Percentiles rank a stretch among this genome's conserved stretches.
phyloP scores from a whole-genome alignment of 2,888 invertebrate genomes.

The Tricholauxania praeusta region DNA sequence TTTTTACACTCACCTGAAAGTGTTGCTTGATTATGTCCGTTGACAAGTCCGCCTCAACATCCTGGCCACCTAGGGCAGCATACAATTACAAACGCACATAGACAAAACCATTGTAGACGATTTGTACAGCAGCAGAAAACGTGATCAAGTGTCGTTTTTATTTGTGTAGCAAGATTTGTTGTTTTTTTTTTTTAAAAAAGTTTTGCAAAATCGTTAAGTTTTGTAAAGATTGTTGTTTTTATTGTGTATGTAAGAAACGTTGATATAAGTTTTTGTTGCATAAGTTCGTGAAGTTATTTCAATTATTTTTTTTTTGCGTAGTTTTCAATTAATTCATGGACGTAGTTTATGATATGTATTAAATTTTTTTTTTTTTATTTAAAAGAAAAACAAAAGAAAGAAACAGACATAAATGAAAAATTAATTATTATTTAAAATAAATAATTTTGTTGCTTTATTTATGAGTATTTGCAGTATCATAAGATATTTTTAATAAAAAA shows the following conservation, averaged over 20 bases:
- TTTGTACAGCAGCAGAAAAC: constrained; percentile 38
- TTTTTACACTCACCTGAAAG: constrained; percentile 64
- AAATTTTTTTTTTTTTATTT: constrained; percentile 30
- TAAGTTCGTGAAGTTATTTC: not conserved
- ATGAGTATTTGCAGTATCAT: no score
- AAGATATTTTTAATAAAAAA: no score
- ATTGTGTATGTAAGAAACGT: constrained; percentile 1
- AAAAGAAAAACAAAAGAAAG: constrained; percentile 43
- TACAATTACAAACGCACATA: not conserved
- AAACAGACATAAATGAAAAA: constrained; percentile 30
- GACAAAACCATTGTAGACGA: not conserved
- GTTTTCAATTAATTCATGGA: constrained; percentile 35
- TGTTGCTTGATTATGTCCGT: constrained; percentile 69
- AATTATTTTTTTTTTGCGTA: constrained; percentile 20
- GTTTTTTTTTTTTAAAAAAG: constrained; percentile 8
- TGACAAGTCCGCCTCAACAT: constrained; percentile 67
- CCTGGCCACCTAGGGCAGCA: constrained; percentile 64
- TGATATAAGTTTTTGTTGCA: not conserved
- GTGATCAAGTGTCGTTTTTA: constrained; percentile 29
- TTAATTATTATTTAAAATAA: no score
- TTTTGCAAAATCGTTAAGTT: not conserved
- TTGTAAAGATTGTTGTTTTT: constrained; percentile 14
- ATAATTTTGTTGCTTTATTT: no score
- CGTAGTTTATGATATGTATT: constrained; percentile 22
- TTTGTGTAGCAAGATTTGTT: not conserved